Evolutionary conservation across 2,888 invertebrate species (phyloP).

Genomic region (Drosophila robusta): DNA sequence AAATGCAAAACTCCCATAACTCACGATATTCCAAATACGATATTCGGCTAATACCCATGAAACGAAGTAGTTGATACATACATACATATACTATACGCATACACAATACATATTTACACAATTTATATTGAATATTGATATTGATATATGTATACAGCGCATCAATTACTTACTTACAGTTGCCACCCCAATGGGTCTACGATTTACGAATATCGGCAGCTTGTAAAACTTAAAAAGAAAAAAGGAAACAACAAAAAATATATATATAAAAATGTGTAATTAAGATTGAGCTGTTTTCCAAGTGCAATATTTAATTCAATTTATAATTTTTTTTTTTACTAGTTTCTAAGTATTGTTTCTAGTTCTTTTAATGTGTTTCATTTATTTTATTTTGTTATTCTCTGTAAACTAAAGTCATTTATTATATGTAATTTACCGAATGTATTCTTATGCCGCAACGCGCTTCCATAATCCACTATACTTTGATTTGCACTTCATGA

Average conservation of each 20-base stretch:
- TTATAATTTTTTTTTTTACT: slow-evolving; percentile 32
- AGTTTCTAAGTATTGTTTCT: slow-evolving; percentile 45
- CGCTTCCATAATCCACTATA: slow-evolving; percentile 40
- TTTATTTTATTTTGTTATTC: slow-evolving; percentile 36
- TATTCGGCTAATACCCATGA: slow-evolving; percentile 40
- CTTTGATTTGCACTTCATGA: slow-evolving; percentile 38
- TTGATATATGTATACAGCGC: slow-evolving; percentile 37
- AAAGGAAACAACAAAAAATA: slow-evolving; percentile 3
- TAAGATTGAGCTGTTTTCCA: slow-evolving; percentile 46
- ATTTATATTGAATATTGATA: slow-evolving; percentile 42
- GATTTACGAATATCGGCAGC: slow-evolving; percentile 25
- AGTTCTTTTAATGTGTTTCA: slow-evolving; percentile 8
- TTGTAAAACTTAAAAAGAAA: slow-evolving; percentile 11
- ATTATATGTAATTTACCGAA: slow-evolving; percentile 32
- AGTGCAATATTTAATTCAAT: slow-evolving; percentile 54
- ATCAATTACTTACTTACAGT: slow-evolving; percentile 50
- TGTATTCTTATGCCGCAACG: slow-evolving; percentile 49
- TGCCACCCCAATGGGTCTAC: slow-evolving; percentile 19
- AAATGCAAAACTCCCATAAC: slow-evolving; percentile 41
- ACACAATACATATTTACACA: slow-evolving; percentile 19
- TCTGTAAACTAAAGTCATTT: slow-evolving; percentile 43
- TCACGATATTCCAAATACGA: slow-evolving; percentile 57
- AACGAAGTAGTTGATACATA: slow-evolving; percentile 21
- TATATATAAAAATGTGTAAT: slow-evolving; percentile 10
- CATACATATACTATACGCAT: slow-evolving; percentile 10